Base-by-base conservation (phyloP, 2,113 vertebrate species). In the Cyprinus carpio region DNA sequence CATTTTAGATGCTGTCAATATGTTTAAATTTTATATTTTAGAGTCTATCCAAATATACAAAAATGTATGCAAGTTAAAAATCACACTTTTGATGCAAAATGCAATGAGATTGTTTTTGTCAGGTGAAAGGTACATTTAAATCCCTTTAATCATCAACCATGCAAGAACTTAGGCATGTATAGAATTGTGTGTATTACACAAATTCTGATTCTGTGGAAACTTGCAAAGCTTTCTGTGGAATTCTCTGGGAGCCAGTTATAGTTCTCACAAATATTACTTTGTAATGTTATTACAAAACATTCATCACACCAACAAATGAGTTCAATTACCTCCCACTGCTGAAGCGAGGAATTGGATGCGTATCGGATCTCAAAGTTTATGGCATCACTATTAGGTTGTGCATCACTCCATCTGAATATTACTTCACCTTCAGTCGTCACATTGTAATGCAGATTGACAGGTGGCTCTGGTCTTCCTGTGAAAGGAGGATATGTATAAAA, bases 391-490 rank as follows among this genome's bases (percentile, higher is more conserved):
- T 76, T 12, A n/a, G 46, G 27, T 2, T 67, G 81, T 25, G 93
- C 82, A 9, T 78, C 84, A 1, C 93, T 92, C 98, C 98, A 99
- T 81, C 91, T 92, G 27, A 99, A 71, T 81, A 92, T 93, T 89
- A 97, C 90, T 23, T 93, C 87, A 12, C 94, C 95, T 23, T 92
- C 51, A 7, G 93, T 92, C 58, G 95, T 96, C 90, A 97, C 95
- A 82, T 93, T 91, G 69, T 96, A 92, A 25, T 65, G 93, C 69
- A 98, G 91, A 89, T 94, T 89, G 69, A 85, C 25, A 0, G 97
- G 98, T 84, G 96, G 93, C 54, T 94, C 91, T n/a, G 96, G 97
- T 88, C 93, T 96, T 86, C 94, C 97, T 99, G 94, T 3, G 49
- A 81, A 82, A 62, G 49, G 49, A 56, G 18, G 34, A 43, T 46